Percentiles rank a stretch among this genome's conserved stretches.
These are phyloP conservation scores for Novumbra hubbsi DNA, from an alignment of 2,797 vertebrate genomes.

Conservation along the genomic window DNA sequence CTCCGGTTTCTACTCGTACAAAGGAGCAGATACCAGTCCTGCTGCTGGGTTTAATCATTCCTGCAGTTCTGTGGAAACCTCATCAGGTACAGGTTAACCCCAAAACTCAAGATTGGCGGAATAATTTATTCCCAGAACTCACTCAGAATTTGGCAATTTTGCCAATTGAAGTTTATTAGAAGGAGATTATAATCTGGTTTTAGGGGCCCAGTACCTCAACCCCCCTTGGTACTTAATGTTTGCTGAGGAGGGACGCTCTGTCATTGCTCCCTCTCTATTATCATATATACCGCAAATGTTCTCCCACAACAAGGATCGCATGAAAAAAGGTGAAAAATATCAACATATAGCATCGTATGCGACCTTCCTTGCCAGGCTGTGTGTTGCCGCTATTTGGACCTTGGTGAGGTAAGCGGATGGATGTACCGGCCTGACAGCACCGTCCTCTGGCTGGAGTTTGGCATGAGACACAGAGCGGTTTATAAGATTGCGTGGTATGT, in stretches of 20 bases:
- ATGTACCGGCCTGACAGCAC: slow-evolving; percentile 62
- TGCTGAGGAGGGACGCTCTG: slow-evolving; percentile 18
- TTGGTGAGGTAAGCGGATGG: too few species aligned
- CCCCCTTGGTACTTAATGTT: slow-evolving; percentile 28
- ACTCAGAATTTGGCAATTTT: neutral
- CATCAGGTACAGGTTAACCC: neutral
- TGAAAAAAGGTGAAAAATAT: slow-evolving; percentile 13
- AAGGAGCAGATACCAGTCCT: too few species aligned
- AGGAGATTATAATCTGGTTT: too few species aligned
- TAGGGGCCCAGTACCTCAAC: slow-evolving; percentile 18
- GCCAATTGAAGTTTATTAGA: neutral
- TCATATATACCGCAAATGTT: slow-evolving; percentile 18
- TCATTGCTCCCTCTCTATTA: slow-evolving; percentile 22
- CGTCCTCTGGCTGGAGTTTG: slow-evolving; percentile 60
- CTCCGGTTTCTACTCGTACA: too few species aligned
- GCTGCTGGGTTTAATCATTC: too few species aligned
- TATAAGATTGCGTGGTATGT: slow-evolving; percentile 55
- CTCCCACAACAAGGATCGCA: slow-evolving; percentile 11
- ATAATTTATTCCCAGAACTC: neutral
- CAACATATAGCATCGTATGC: slow-evolving; percentile 3
- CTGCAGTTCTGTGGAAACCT: slow-evolving; percentile 42
- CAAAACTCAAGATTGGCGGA: neutral
- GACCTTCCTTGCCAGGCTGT: slow-evolving; percentile 20
- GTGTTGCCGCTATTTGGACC: slow-evolving; percentile 15
- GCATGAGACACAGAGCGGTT: slow-evolving; percentile 59